phyloP scores from a whole-genome alignment of 2,113 vertebrate species.

The Baryphthengus martii region DNA sequence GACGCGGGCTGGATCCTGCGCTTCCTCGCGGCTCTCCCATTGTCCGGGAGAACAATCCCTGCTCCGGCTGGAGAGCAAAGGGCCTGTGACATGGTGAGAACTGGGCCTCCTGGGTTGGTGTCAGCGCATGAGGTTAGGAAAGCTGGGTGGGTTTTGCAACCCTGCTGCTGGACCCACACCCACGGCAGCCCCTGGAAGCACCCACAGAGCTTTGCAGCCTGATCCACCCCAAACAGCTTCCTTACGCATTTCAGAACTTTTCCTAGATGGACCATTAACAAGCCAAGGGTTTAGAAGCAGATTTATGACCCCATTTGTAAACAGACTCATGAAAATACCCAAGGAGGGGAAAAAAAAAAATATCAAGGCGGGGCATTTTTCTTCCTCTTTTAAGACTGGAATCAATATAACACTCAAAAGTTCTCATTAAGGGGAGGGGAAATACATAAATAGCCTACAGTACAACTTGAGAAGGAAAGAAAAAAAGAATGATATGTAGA shows the following conservation, averaged over 20 bases:
- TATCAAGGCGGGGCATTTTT: slow-evolving; percentile 41
- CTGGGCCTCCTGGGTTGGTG: neutral
- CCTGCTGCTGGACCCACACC: fast-evolving
- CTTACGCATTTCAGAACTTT: neutral
- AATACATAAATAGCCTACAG: neutral
- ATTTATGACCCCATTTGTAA: slow-evolving; percentile 50
- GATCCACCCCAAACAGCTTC: neutral
- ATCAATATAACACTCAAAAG: slow-evolving; percentile 58
- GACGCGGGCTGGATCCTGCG: neutral
- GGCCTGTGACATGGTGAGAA: neutral
- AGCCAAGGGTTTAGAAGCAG: neutral
- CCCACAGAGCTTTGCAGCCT: neutral
- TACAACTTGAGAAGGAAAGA: neutral
- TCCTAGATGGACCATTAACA: neutral
- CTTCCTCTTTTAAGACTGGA: slow-evolving; percentile 36
- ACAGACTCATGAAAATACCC: slow-evolving; percentile 41
- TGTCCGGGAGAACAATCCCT: slow-evolving; percentile 44
- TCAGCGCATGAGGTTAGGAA: fast-evolving
- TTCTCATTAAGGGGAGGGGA: slow-evolving; percentile 10
- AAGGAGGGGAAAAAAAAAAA: neutral
- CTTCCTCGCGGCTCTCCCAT: slow-evolving; percentile 17
- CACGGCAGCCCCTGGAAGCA: neutral
- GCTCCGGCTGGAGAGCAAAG: neutral
- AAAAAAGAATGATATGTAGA: neutral
- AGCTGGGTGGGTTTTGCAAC: neutral